Evolutionary conservation across 1,140 invertebrate species (phyloP).

Genomic region (Drosophila pandora): DNA sequence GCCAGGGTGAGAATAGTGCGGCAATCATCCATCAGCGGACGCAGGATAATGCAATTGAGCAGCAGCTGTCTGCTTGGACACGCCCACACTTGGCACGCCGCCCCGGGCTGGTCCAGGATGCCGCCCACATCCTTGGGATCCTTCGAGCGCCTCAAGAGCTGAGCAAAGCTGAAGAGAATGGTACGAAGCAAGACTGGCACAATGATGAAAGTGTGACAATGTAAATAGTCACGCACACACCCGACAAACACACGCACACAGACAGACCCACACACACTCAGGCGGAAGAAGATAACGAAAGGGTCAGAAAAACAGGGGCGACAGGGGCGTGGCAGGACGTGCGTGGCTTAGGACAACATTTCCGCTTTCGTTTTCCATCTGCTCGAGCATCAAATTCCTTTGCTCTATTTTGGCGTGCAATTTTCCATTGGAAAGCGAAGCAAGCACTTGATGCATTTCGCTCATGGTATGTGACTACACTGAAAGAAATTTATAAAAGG

Average conservation of each 20-base stretch:
- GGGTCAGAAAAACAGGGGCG: constrained; percentile 10
- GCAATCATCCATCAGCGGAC: constrained; percentile 54
- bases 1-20: constrained; percentile 15
- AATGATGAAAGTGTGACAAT: constrained; percentile 61
- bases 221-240: constrained; percentile 44
- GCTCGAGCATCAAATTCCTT: constrained; percentile 40
- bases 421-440: constrained; percentile 59
- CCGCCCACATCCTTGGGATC: constrained; percentile 30
- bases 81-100: constrained; percentile 33
- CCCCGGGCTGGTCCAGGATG: neutral
- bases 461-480: constrained; percentile 12
- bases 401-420: constrained; percentile 33
- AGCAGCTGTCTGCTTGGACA: constrained; percentile 53
- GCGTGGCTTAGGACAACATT: constrained; percentile 60
- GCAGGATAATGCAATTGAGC: constrained; percentile 60
- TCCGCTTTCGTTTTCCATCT: constrained; percentile 63
- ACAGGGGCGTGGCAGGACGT: constrained; percentile 23
- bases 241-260: constrained; percentile 13
- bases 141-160: constrained; percentile 31
- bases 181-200: constrained; percentile 34
- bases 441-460: constrained; percentile 53
- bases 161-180: constrained; percentile 34
- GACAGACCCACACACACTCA: constrained; percentile 19
- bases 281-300: constrained; percentile 20
- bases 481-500: constrained; percentile 1